These are phyloP conservation scores for Argyresthia goedartella DNA, from an alignment of 2,888 invertebrate genomes.

Conservation along the genomic window DNA sequence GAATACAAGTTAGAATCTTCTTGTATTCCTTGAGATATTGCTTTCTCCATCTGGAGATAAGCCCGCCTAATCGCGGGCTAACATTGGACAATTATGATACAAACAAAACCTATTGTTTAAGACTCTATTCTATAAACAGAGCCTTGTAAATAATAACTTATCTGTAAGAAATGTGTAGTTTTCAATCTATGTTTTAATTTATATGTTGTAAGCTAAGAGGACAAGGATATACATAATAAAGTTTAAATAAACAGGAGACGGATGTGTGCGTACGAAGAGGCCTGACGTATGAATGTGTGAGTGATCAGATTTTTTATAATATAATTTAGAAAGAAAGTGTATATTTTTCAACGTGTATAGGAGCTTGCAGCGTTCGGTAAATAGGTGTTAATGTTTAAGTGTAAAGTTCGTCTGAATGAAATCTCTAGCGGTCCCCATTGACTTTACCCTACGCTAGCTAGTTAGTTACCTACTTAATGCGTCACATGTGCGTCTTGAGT, in stretches of 20 bases:
- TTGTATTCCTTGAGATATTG: too few relatives aligned
- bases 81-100: conserved; percentile 8
- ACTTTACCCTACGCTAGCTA: conserved; percentile 41
- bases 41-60: too few relatives aligned
- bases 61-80: too few relatives aligned
- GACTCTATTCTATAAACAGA: conserved; percentile 33
- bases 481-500: too few relatives aligned
- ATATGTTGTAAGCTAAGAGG: conserved; percentile 56
- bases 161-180: conserved; percentile 60
- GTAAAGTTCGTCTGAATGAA: conserved; percentile 2
- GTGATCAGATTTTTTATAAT: conserved; percentile 8
- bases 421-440: conserved; percentile 12
- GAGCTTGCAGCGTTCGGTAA: conserved; percentile 62
- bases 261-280: conserved; percentile 26
- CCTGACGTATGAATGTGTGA: conserved; percentile 29
- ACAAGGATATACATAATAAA: conserved; percentile 50
- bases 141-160: conserved; percentile 60
- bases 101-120: conserved; percentile 23
- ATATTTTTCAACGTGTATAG: conserved; percentile 33
- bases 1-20: too few relatives aligned
- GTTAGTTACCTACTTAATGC: conserved; percentile 19
- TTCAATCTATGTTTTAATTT: conserved; percentile 66
- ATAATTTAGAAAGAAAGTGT: conserved; percentile 35
- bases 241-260: conserved; percentile 23
- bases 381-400: conserved; percentile 11